phyloP scores from a whole-genome alignment of 2,888 invertebrate genomes.

The Heteromyza rotundicornis region DNA sequence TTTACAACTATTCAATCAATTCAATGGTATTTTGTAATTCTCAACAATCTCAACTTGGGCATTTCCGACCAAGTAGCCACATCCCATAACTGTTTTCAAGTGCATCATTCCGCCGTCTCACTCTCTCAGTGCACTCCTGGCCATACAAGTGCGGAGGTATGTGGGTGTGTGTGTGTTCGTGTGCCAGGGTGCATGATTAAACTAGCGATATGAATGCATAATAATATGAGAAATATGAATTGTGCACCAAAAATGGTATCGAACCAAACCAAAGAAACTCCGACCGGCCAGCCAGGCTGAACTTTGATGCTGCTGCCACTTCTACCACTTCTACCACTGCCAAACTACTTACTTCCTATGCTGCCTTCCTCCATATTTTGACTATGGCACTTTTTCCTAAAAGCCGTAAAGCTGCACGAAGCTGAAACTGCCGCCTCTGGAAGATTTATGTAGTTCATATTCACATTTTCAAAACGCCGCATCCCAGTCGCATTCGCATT shows the following conservation, averaged over 20 bases:
- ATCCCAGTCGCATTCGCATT: slow-evolving; percentile 46
- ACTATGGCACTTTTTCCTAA: slow-evolving; percentile 37
- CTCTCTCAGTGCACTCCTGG: too few species aligned
- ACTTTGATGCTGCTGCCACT: slow-evolving; percentile 51
- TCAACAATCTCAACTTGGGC: too few species aligned
- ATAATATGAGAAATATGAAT: slow-evolving; percentile 39
- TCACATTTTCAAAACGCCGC: slow-evolving; percentile 56
- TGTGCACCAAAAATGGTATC: background rate
- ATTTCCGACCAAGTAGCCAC: too few species aligned
- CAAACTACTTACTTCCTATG: slow-evolving; percentile 28
- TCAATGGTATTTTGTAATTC: too few species aligned
- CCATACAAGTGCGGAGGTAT: too few species aligned
- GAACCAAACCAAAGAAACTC: background rate
- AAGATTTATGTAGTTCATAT: slow-evolving; percentile 61
- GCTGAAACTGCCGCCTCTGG: slow-evolving; percentile 44
- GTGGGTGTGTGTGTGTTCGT: slow-evolving; percentile 10
- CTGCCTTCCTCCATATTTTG: slow-evolving; percentile 36
- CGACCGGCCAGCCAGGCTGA: slow-evolving; percentile 27
- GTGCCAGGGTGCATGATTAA: slow-evolving; percentile 43
- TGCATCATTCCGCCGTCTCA: slow-evolving; percentile 21
- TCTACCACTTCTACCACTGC: too few species aligned
- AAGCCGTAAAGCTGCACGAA: slow-evolving; percentile 48
- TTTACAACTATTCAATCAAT: too few species aligned
- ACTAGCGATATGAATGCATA: slow-evolving; percentile 51
- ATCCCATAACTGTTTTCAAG: background rate